Base-by-base conservation (phyloP, 2,113 vertebrate genomes). In the Pelmatolapia mariae region DNA sequence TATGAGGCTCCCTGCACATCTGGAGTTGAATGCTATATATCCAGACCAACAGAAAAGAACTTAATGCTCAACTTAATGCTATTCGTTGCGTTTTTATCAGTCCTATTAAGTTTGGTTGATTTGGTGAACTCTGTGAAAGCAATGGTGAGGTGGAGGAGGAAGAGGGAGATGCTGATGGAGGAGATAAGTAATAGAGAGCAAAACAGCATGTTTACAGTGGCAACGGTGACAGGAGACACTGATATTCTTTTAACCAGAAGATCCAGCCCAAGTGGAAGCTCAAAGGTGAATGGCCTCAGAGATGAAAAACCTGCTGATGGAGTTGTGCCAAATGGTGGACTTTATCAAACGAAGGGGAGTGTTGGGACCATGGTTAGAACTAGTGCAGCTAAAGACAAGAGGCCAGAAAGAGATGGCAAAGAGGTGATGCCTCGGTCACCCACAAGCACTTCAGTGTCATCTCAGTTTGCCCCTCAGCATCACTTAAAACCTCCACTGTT, bases 1-100 rank as follows among this genome's bases (percentile, higher is more conserved):
- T 86, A 88, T n/a, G 91, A 94, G 50, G 89, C 90, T 6, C 94
- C 91, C 22, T 94, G 94, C 89, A 89, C 85, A 0, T 93, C 89
- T 1, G 94, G 94, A 4, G 91, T 93, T 0, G 86, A 93, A 5
- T 94, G 94, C 88, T 94, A 88, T 80, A 15, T 90, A 87, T 93
- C 94, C 56, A 91, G 88, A 22, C 90, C 89, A 1, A 53, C 90
- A 1, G 94, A 94, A 54, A 94, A 94, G 88, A 92, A 76, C 19
- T 12, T 93, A 0, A 94, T 93, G 91, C 92, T 93, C 10, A 63
- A 86, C 83, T 61, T 93, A 52, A 93, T 90, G 94, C 88, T 93
- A 47, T 88, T 57, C 1, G 22, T 90, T 0, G 38, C 85, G 16
- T 54, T 80, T 9, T 6, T 89, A 43, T 94, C 92, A 9, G 10